A percentile compares a stretch with the other conserved stretches of the same genome.
phyloP scores from a whole-genome alignment of 2,113 vertebrate species.

The Lampris megalopsis region DNA sequence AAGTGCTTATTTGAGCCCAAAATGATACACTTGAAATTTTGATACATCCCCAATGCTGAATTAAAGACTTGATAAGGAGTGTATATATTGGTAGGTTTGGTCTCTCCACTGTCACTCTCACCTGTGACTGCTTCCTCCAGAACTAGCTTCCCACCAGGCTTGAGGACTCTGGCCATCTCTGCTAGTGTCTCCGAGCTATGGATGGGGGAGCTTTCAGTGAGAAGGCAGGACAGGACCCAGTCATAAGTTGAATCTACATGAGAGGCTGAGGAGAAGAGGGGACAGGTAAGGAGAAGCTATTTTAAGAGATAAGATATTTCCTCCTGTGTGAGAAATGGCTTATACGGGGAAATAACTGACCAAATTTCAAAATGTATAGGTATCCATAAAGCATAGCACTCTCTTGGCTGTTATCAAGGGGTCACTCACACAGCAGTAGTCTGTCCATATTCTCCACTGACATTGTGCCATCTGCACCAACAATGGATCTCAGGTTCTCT shows the following conservation, averaged over 20 bases:
- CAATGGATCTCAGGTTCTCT: slow-evolving; percentile 72
- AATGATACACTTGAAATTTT: too few relatives aligned
- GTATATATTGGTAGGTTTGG: too few relatives aligned
- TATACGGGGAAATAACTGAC: too few relatives aligned
- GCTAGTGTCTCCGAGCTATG: slow-evolving; percentile 87
- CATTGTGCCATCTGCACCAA: slow-evolving; percentile 81
- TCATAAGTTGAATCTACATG: slow-evolving; percentile 88
- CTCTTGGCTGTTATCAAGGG: background rate
- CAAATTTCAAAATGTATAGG: too few relatives aligned
- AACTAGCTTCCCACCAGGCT: slow-evolving; percentile 88
- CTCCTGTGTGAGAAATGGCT: too few relatives aligned
- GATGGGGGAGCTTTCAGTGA: slow-evolving; percentile 79
- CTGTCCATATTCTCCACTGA: slow-evolving; percentile 88
- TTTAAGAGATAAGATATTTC: too few relatives aligned
- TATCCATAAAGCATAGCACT: too few relatives aligned
- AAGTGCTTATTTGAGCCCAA: too few relatives aligned
- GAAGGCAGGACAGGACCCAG: slow-evolving; percentile 85
- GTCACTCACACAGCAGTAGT: slow-evolving; percentile 85
- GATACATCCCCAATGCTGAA: too few relatives aligned
- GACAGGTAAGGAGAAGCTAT: background rate
- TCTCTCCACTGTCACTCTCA: slow-evolving; percentile 69
- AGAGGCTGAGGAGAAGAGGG: slow-evolving; percentile 80
- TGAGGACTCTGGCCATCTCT: slow-evolving; percentile 90
- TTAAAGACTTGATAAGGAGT: too few relatives aligned
- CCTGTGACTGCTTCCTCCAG: slow-evolving; percentile 88